These are phyloP conservation scores for Tadarida brasiliensis DNA, from an alignment of 2,797 vertebrate species.

Conservation along the genomic window DNA sequence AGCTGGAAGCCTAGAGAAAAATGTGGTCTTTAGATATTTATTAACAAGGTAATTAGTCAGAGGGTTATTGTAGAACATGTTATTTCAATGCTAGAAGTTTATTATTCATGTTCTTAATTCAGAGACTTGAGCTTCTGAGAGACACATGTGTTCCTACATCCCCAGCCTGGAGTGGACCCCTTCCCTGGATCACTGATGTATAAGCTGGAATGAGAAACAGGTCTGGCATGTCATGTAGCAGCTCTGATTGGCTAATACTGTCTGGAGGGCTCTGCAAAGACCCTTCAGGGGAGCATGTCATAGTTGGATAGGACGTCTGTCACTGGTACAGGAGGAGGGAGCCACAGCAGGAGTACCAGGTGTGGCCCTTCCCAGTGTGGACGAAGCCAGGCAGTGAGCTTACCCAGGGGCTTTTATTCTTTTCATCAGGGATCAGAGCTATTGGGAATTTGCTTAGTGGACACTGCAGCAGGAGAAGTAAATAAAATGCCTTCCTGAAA, in stretches of 20 bases:
- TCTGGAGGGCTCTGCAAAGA: background rate
- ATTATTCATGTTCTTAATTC: slow-evolving; percentile 48
- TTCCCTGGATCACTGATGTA: background rate
- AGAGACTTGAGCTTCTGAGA: slow-evolving; percentile 6
- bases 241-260: background rate
- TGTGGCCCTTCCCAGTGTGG: background rate
- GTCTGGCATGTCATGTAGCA: background rate
- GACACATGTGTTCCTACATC: background rate
- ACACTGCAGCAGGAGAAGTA: background rate
- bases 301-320: background rate
- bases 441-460: background rate
- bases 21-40: slow-evolving; percentile 78
- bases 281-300: background rate
- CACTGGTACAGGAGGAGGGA: background rate
- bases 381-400: background rate
- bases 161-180: background rate
- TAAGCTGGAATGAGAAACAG: background rate
- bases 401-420: background rate
- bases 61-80: slow-evolving; percentile 58
- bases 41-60: slow-evolving; percentile 78
- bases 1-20: slow-evolving; percentile 69
- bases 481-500: background rate
- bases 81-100: slow-evolving; percentile 52
- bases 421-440: background rate
- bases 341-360: rapidly evolving